Evolutionary conservation across 2,797 vertebrate genomes (phyloP).

Genomic region (Tragelaphus eurycerus): DNA sequence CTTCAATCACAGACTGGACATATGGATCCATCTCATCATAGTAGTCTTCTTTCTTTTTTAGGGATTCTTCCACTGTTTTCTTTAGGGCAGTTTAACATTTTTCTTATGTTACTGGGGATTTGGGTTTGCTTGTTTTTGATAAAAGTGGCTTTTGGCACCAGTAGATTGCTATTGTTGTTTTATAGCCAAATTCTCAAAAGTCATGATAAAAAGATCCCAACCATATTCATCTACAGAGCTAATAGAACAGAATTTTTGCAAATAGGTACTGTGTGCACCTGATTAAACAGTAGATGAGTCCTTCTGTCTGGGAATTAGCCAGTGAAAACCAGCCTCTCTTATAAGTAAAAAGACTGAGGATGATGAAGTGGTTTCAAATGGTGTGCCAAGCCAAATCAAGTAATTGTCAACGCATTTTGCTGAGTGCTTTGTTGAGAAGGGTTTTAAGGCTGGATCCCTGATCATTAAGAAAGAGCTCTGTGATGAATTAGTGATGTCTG

Average conservation of each 20-base stretch:
- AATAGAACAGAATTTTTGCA: neutral
- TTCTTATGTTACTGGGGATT: neutral
- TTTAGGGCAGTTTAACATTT: slow-evolving; percentile 5
- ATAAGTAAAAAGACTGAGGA: neutral
- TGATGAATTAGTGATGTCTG: slow-evolving; percentile 1
- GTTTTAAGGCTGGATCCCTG: neutral
- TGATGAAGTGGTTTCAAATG: neutral
- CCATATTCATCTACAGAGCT: neutral
- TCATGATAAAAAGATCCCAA: neutral
- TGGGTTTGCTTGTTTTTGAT: slow-evolving; percentile 62
- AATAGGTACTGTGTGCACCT: neutral
- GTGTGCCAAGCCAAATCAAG: neutral
- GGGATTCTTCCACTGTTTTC: neutral
- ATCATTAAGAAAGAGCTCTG: neutral
- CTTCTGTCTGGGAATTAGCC: neutral
- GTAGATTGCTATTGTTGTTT: neutral
- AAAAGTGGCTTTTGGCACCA: slow-evolving; percentile 30
- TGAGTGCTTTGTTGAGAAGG: neutral
- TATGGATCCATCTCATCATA: neutral
- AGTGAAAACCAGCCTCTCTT: neutral
- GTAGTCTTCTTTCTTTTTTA: neutral
- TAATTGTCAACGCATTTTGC: neutral
- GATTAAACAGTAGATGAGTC: slow-evolving; percentile 49
- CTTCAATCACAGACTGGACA: neutral
- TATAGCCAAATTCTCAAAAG: slow-evolving; percentile 37